Conservation (phyloP, 2,888 invertebrate genomes). For the Melinopterus prodromus region DNA sequence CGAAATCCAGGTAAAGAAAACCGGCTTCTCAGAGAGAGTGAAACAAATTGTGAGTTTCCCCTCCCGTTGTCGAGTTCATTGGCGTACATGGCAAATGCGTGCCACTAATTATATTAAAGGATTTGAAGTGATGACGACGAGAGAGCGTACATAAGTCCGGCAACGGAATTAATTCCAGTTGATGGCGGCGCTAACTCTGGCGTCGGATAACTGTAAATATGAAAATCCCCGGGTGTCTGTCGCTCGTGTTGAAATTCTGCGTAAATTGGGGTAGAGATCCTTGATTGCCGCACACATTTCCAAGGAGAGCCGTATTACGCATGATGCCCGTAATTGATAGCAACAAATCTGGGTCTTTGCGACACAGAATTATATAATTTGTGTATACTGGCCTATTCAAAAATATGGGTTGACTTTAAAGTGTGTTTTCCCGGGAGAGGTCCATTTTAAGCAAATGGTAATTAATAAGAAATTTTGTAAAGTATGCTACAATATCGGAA, state of each 20-base stretch:
- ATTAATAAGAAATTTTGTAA: too few relatives aligned
- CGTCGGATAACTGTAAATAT: conserved; percentile 23
- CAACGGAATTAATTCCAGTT: conserved; percentile 20
- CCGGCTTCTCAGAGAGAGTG: not conserved
- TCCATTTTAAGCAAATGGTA: too few relatives aligned
- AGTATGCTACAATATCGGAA: too few relatives aligned
- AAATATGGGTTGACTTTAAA: too few relatives aligned
- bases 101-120: conserved; percentile 4
- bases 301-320: not conserved
- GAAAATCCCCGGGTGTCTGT: conserved; percentile 20
- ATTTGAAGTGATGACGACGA: not conserved
- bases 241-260: conserved; percentile 17
- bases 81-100: conserved; percentile 4
- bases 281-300: not conserved
- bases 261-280: not conserved
- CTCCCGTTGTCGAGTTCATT: not conserved
- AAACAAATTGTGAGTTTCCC: not conserved
- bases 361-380: not conserved
- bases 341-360: not conserved
- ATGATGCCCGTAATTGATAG: not conserved
- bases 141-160: not conserved
- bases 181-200: conserved; percentile 15
- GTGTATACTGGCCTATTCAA: too few relatives aligned
- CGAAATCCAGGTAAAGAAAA: not conserved
- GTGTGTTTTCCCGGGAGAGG: too few relatives aligned